Base-by-base conservation (phyloP, 2,113 vertebrate genomes). In the Calcarius ornatus region DNA sequence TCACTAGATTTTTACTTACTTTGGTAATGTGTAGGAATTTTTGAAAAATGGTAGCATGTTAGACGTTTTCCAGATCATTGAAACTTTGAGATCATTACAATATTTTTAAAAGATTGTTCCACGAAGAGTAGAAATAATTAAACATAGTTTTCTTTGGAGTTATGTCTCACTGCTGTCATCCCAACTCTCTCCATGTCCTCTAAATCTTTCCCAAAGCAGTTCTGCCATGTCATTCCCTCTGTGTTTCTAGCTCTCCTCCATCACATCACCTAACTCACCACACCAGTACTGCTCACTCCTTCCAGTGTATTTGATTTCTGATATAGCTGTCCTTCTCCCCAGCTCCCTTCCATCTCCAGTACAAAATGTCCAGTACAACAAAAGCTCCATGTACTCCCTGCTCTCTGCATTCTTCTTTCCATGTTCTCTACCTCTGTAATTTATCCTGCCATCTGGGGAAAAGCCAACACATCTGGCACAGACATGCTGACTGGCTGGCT, bases 401-500 rank as follows among this genome's bases (percentile, higher is more conserved):
- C 7, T 78, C 28, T 70, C 64, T 23, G 6, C 60, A 40, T 71
- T 89, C 56, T 86, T 53, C 72, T 89, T 89, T 54, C 61, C 53
- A 42, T 57, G 25, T 82, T 85, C 40, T 81, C 53, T 72, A 65
- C 75, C 61, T 89, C 90, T 79, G 15, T 64, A 60, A 80, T 88
- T 96, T 57, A 57, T 48, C 53, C 70, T 92, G 48, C 72, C 82
- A 97, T 47, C 72, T 81, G 64, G 47, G 64, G 78, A 83, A 90
- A 75, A 92, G 68, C 59, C 88, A 92, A 33, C 45, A 88, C 63
- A 76, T 96, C 85, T 80, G 90, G 85, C 79, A 73, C 21, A 73
- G 82, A 22, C 33, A 24, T 45, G 61, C 78, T 89, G 61, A 25
- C 48, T 83, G 77, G 43, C 75, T 86, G 82, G 79, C 51, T 54